Base-by-base conservation (phyloP, 1,140 invertebrate species). In the Neodiprion pinetum region DNA sequence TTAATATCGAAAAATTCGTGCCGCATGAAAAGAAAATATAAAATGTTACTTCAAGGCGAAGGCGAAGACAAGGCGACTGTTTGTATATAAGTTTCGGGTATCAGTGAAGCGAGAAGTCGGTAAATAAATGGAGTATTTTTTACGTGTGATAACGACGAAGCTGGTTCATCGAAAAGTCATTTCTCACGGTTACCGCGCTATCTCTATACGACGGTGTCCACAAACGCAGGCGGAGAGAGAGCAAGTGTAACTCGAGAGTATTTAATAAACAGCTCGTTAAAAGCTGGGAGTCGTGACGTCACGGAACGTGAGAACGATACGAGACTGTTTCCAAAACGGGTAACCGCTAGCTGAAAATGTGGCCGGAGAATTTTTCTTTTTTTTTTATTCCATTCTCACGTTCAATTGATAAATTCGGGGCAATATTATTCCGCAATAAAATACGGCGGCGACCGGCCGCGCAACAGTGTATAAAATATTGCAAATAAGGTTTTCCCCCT, bases 401-500 rank as follows among this genome's bases (percentile, higher is more conserved):
- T 40, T 61, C 11, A 61, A 61, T 61, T 61, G 53, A 61, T 61
- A 61, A 61, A 61, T 61, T 61, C n/a, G n/a, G n/a, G n/a, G 53
- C n/a, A 61, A 61, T 61, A 61, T 61, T 61, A 61, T 61, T 61
- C 7, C 53, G 53, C n/a, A 12, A 11, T 61, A 12, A 61, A 61
- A 61, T 61, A 12, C 53, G 53, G 2, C 53, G 11, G 53, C 1
- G n/a, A 61, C 11, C 53, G 1, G 53, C 53, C 53, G 53, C 8
- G 53, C 53, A 12, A 8, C 53, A 11, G 53, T 61, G 53, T 61
- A 12, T 82, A 84, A 87, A 86, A 84, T 85, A 87, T 86, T 86
- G 83, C 80, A 86, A 87, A 88, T 87, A 86, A 86, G 85, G 84
- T 87, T 87, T 61, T 61, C 2, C 53, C 53, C 14, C 21, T 21